Percentiles rank a stretch among this genome's conserved stretches.
These are phyloP conservation scores for Eleutherodactylus coqui DNA, from an alignment of 2,797 vertebrate genomes.

Conservation along the genomic window DNA sequence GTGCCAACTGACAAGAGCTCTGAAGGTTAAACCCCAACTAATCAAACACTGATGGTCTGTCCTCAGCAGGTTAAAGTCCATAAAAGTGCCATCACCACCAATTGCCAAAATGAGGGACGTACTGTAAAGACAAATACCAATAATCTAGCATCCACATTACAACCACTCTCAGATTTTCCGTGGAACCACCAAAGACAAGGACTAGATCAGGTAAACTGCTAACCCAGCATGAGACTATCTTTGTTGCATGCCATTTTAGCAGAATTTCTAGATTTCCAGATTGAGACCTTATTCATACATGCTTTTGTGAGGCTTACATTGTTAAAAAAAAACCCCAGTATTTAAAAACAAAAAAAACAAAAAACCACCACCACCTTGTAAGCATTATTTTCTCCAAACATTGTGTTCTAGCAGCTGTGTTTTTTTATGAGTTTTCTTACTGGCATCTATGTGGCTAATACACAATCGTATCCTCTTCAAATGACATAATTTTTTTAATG, in stretches of 20 bases:
- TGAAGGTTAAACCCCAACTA: neutral
- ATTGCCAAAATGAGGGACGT: neutral
- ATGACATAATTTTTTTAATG: too few species aligned
- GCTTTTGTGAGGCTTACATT: too few species aligned
- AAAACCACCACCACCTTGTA: too few species aligned
- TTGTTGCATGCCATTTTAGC: neutral
- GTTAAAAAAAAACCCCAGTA: too few species aligned
- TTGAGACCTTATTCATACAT: too few species aligned
- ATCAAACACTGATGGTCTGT: neutral
- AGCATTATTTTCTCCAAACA: too few species aligned
- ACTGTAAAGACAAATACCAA: neutral
- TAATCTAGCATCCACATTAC: neutral
- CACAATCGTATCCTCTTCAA: too few species aligned
- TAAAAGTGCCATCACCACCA: neutral
- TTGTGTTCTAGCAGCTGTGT: too few species aligned
- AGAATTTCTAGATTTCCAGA: neutral
- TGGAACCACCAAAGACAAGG: neutral
- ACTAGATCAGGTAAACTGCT: neutral
- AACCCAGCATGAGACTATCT: neutral
- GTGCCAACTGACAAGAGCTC: neutral
- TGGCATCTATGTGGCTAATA: too few species aligned
- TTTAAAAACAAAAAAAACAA: too few species aligned
- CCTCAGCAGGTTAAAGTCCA: too few species aligned
- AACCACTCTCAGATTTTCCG: neutral
- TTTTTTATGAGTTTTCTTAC: too few species aligned